Evolutionary conservation across 2,888 invertebrate species (phyloP).

Genomic region (Dione vanillae): DNA sequence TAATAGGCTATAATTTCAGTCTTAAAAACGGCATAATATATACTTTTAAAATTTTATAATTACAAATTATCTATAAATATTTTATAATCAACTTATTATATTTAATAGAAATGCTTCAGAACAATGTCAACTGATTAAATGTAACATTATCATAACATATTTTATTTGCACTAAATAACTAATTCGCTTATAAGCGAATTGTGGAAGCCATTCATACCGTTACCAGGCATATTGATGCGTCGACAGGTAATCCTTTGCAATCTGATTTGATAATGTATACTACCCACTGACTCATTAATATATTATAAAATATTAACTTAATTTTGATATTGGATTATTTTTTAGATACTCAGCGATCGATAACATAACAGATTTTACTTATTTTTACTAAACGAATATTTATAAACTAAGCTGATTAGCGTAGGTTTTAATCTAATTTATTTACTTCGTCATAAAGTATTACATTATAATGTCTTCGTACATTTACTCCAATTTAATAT

Average conservation of each 20-base stretch:
- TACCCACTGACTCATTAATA: background rate
- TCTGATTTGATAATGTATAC: slow-evolving; percentile 18
- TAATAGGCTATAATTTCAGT: too few species aligned
- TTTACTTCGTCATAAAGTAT: too few species aligned
- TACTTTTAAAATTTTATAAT: too few species aligned
- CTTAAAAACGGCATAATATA: too few species aligned
- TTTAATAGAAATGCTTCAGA: background rate
- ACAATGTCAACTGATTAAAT: background rate
- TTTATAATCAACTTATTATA: background rate
- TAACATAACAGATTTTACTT: too few species aligned
- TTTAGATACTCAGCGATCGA: too few species aligned
- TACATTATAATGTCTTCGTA: too few species aligned
- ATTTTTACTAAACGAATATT: too few species aligned
- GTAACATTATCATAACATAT: background rate
- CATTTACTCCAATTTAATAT: too few species aligned
- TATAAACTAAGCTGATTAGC: too few species aligned
- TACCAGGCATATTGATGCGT: slow-evolving; percentile 9
- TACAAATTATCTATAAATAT: background rate
- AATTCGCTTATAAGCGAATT: slow-evolving; percentile 22
- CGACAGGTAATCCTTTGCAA: slow-evolving; percentile 20
- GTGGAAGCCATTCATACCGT: slow-evolving; percentile 24
- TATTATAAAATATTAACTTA: background rate
- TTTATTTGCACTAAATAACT: slow-evolving; percentile 3
- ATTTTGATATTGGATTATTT: too few species aligned
- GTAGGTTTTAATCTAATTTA: too few species aligned